These are phyloP conservation scores for Phenganax stokvisi DNA, from an alignment of 92 coral and sea anemone species.

Conservation along the genomic window DNA sequence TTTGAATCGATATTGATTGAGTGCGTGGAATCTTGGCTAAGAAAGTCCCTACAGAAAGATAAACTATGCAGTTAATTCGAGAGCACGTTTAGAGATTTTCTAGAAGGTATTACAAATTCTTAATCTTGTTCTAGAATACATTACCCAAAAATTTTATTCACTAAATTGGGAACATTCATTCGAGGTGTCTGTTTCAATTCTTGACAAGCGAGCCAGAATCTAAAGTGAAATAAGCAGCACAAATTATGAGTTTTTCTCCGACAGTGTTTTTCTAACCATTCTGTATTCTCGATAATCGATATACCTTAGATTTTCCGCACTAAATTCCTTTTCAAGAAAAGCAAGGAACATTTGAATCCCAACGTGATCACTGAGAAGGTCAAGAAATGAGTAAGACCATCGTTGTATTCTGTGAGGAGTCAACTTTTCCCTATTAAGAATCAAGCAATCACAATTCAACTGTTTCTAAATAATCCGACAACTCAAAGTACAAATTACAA, in stretches of 20 bases:
- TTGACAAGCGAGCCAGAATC: constrained; percentile 95
- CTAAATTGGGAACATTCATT: constrained; percentile 67
- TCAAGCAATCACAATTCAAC: not conserved
- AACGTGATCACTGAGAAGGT: constrained; percentile 78
- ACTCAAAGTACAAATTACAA: too few species aligned
- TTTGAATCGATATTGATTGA: constrained; percentile 93
- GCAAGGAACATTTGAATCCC: constrained; percentile 85
- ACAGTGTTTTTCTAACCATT: not conserved
- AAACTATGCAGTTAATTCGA: too few species aligned
- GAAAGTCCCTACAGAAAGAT: constrained; percentile 59
- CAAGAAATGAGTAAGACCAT: constrained; percentile 77
- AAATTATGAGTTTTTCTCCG: too few species aligned
- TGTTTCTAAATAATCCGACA: too few species aligned
- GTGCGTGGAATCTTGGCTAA: constrained; percentile 74
- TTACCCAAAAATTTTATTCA: constrained; percentile 79
- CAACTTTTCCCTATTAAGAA: constrained; percentile 60
- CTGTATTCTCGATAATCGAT: not conserved
- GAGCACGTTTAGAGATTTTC: too few species aligned
- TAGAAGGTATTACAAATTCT: too few species aligned
- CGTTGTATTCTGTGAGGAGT: constrained; percentile 76
- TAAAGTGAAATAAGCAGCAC: not conserved
- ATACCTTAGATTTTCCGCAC: constrained; percentile 95
- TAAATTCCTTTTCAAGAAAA: constrained; percentile 87
- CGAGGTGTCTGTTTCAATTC: constrained; percentile 76
- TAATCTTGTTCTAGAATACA: not conserved